Evolutionary conservation across 2,888 invertebrate species (phyloP).

Genomic region (Ophioninae sp.): DNA sequence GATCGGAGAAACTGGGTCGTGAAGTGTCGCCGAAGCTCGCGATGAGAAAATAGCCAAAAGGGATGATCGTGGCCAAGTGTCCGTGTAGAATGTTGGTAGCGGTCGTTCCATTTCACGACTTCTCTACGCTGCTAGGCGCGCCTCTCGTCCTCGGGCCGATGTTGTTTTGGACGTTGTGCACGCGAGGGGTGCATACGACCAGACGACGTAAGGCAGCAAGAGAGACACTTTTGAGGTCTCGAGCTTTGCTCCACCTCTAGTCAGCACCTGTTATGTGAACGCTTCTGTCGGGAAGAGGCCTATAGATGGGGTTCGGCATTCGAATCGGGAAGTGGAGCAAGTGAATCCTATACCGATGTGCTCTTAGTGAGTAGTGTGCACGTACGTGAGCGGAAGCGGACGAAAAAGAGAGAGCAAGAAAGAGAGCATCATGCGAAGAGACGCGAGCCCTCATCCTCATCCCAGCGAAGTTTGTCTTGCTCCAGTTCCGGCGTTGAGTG

Average conservation of each 20-base stretch:
- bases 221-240: conserved; percentile 29
- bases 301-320: conserved; percentile 46
- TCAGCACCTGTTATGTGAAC: conserved; percentile 54
- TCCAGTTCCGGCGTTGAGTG: conserved; percentile 71
- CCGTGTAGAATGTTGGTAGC: conserved; percentile 51
- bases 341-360: conserved; percentile 54
- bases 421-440: conserved; percentile 53
- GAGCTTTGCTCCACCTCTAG: conserved; percentile 39
- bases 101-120: conserved; percentile 62
- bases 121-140: conserved; percentile 33
- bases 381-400: not conserved
- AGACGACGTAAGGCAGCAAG: not conserved
- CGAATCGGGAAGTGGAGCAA: conserved; percentile 53
- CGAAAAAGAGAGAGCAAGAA: conserved; percentile 7
- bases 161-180: conserved; percentile 47
- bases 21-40: conserved; percentile 49
- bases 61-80: conserved; percentile 60
- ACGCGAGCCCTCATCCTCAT: conserved; percentile 52
- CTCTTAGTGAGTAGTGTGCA: conserved; percentile 45
- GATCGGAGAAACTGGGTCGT: conserved; percentile 60
- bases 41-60: conserved; percentile 50
- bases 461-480: conserved; percentile 69
- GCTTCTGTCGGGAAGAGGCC: conserved; percentile 48
- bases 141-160: conserved; percentile 46
- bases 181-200: conserved; percentile 37